Base-by-base conservation (phyloP, 2,888 invertebrate species). In the Xylocampa areola region DNA sequence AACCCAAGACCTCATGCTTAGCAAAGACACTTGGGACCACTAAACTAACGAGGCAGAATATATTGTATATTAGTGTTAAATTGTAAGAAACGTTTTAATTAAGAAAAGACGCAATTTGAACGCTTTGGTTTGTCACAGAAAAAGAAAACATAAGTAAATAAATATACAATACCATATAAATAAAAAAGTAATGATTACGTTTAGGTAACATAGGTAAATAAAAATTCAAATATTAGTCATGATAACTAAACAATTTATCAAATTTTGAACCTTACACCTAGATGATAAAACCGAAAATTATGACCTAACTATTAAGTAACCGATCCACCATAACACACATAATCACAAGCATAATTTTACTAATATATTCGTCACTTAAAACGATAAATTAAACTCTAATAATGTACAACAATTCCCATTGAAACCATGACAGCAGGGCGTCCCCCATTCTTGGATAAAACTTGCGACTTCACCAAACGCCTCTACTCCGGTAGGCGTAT, bases 301-400 rank as follows among this genome's bases (percentile, higher is more conserved):
- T 10, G 11, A 14, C 17, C 25, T 11, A 36, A 25, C 19, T 21
- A 43, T 50, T 35, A 35, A 29, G 41, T 40, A 36, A 45, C 36
- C 23, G 19, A 50, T 33, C 45, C 27, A 17, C 17, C 21, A 39
- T 43, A 43, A 35, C 27, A 16, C 58, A 58, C 55, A 41, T 66
- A 47, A 37, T 50, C 27, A 53, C 30, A 64, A 41, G 30, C 48
- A 52, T 73, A 75, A 68, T 74, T 47, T 57, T 54, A 67, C 75
- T 75, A 69, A 69, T 71, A 68, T 68, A 76, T 77, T 73, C 74
- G 65, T 70, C 76, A 77, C 71, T 80, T 80, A 75, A 83, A 79
- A 78, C 84, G 79, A 82, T 84, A 88, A 90, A 90, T 89, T 90
- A 82, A 88, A 84, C 77, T 82, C 72, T 82, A 85, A 85, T 84